These are phyloP conservation scores for Papilio demoleus DNA, from an alignment of 2,888 invertebrate genomes.

Conservation along the genomic window DNA sequence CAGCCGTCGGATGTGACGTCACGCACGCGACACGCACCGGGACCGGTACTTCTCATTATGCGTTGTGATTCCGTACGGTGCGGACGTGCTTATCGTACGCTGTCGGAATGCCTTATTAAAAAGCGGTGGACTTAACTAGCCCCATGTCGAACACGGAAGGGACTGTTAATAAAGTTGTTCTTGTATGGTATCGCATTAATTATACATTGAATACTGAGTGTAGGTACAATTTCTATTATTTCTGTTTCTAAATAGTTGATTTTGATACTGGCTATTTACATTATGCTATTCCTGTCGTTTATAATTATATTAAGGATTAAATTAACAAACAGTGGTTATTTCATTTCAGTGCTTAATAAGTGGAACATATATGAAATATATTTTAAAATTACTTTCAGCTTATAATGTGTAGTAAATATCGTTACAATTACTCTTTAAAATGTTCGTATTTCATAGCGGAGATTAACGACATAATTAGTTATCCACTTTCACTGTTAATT, in stretches of 20 bases:
- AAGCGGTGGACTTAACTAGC: constrained; percentile 30
- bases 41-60: constrained; percentile 54
- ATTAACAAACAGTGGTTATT: background rate
- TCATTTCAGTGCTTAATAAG: background rate
- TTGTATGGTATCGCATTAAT: constrained; percentile 10
- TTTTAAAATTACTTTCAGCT: background rate
- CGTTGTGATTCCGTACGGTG: constrained; percentile 49
- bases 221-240: background rate
- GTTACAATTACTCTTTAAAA: constrained; percentile 7
- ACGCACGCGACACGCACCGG: constrained; percentile 54
- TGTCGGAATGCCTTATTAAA: constrained; percentile 31
- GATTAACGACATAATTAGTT: background rate
- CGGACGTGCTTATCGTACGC: constrained; percentile 49
- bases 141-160: constrained; percentile 24
- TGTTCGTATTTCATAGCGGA: constrained; percentile 1
- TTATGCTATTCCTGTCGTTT: too few species aligned
- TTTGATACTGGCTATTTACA: background rate
- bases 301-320: too few species aligned
- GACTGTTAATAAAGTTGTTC: constrained; percentile 19
- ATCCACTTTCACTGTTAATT: background rate
- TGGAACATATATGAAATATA: background rate
- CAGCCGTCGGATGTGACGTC: constrained; percentile 62
- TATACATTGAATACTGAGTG: constrained; percentile 2
- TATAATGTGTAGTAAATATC: background rate
- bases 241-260: background rate